Base-by-base conservation (phyloP, 1,140 invertebrate genomes). In the Caenorhabditis brenneri region DNA sequence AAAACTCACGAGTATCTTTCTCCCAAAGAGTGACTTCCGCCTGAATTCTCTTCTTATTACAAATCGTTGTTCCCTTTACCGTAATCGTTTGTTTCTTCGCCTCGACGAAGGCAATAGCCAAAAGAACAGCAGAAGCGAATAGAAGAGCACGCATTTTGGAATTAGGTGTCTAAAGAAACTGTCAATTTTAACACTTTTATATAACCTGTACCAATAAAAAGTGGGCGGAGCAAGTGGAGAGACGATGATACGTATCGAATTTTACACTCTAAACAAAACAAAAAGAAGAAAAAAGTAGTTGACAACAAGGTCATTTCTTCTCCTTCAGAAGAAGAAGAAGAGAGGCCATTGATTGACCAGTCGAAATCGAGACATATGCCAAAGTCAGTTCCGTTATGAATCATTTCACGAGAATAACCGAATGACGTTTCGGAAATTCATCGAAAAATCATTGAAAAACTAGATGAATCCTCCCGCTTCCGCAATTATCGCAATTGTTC, bases 61-160 rank as follows among this genome's bases (percentile, higher is more conserved):
- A 80, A 24, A 80, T 80, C 0, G 79, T 80, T 24, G 79, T 80
- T 51, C 79, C 79, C 51, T 80, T 80, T n/a, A 80, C 79, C n/a
- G 79, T 80, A 24, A 55, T 58, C 24, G 48, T 80, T 22, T 80
- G 51, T 39, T 53, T 58, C 48, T 80, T 80, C 1, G 79, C 79
- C 24, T 51, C 48, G 24, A 55, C 79, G 29, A 80, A 55, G 9
- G 46, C 79, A 22, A 80, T 27, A 22, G 36, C 65, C 65, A 74
- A 24, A n/a, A 80, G 51, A 22, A 36, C 79, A 16, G 27, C 46
- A 39, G 48, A 80, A 39, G 51, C 22, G 48, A 80, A 53, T 39
- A 80, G 79, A 33, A 80, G 36, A 80, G 79, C 48, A 51, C 51
- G 48, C 79, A 80, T 80, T 48, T 39, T 27, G 60, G 27, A 27